These are phyloP conservation scores for Smittia sp. DNA, from an alignment of 2,888 invertebrate genomes.

Conservation along the genomic window DNA sequence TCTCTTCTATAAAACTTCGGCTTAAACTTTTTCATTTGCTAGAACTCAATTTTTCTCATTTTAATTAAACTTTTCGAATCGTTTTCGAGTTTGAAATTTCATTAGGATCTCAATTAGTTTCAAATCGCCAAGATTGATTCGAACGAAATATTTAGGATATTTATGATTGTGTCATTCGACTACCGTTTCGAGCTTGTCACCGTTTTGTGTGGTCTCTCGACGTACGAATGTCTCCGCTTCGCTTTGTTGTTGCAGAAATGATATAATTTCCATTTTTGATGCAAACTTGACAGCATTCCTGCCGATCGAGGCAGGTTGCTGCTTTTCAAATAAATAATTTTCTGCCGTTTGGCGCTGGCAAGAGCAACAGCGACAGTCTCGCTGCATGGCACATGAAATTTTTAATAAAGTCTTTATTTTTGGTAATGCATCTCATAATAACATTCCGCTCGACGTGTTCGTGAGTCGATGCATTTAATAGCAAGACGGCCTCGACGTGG, in stretches of 20 bases:
- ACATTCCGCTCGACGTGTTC: neutral
- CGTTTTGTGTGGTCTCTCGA: constrained; percentile 37
- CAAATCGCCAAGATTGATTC: too few species aligned
- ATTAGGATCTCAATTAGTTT: too few species aligned
- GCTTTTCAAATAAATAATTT: constrained; percentile 17
- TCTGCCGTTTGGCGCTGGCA: neutral
- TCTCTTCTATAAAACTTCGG: too few species aligned
- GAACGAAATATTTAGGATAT: too few species aligned
- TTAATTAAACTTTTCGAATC: too few species aligned
- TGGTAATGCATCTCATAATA: constrained; percentile 25
- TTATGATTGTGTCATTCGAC: too few species aligned
- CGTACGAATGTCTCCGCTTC: constrained; percentile 8
- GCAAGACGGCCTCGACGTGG: too few species aligned
- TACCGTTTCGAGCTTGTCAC: neutral
- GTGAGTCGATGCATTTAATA: neutral
- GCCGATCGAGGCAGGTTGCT: neutral
- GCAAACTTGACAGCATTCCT: constrained; percentile 22
- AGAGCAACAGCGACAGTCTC: neutral
- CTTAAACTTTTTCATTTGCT: too few species aligned
- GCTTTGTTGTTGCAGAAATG: constrained; percentile 34
- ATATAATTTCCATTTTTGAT: constrained; percentile 37
- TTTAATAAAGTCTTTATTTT: constrained; percentile 12
- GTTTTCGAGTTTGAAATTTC: too few species aligned
- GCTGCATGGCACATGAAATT: neutral
- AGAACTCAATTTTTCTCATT: too few species aligned